These are phyloP conservation scores for Prionailurus viverrinus DNA, from an alignment of 2,113 vertebrate genomes.

Conservation along the genomic window DNA sequence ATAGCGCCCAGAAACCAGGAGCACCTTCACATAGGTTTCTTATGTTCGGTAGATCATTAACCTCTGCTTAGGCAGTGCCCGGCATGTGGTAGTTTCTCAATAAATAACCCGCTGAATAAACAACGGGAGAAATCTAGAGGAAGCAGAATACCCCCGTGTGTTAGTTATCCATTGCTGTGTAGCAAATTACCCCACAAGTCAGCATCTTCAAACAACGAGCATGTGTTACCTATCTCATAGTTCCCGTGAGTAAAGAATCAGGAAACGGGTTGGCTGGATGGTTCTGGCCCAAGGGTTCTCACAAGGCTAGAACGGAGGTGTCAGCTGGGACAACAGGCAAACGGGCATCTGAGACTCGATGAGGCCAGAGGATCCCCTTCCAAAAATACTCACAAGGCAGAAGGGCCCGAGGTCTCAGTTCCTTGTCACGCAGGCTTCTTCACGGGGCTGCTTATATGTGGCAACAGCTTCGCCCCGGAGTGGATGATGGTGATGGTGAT, in stretches of 20 bases:
- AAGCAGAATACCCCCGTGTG: neutral
- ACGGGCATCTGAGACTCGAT: neutral
- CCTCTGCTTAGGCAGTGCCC: neutral
- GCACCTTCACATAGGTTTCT: neutral
- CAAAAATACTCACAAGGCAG: neutral
- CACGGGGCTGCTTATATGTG: neutral
- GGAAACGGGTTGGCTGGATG: neutral
- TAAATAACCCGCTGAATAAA: conserved; percentile 28
- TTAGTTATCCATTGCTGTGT: neutral
- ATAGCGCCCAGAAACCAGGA: neutral
- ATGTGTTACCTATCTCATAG: neutral
- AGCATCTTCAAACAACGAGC: conserved; percentile 12
- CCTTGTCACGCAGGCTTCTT: neutral
- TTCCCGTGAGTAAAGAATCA: conserved; percentile 14
- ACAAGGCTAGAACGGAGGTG: neutral
- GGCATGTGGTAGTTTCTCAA: neutral
- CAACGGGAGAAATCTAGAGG: neutral
- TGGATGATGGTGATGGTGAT: neutral
- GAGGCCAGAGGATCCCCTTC: neutral
- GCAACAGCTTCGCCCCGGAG: neutral
- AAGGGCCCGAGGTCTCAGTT: neutral
- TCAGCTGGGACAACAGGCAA: neutral
- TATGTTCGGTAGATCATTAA: conserved; percentile 18
- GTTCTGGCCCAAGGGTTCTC: neutral
- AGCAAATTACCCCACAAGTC: neutral